Conservation (phyloP, 2,113 vertebrate genomes). For the Dicerorhinus sumatrensis region DNA sequence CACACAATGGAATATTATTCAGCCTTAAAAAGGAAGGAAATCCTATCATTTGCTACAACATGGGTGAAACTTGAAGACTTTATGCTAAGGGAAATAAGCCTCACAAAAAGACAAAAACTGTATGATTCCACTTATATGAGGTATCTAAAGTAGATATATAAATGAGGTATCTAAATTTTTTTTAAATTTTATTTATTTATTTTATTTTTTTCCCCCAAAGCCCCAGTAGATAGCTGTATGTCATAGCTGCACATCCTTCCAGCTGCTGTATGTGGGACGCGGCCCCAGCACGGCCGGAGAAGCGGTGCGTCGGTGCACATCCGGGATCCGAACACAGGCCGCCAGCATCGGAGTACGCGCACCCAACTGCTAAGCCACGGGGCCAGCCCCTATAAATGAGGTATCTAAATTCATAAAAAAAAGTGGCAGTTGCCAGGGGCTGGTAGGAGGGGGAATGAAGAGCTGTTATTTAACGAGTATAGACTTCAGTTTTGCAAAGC, state of each 20-base stretch:
- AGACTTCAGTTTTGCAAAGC: background rate
- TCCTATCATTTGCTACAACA: background rate
- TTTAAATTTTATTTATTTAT: too few relatives aligned
- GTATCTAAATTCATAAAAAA: background rate
- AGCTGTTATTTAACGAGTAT: background rate
- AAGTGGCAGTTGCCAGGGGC: background rate
- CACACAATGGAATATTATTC: background rate
- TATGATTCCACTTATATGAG: background rate
- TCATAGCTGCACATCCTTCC: too few relatives aligned
- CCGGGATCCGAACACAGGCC: too few relatives aligned
- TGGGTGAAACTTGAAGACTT: background rate
- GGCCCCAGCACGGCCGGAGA: too few relatives aligned
- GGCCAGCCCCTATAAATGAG: too few relatives aligned
- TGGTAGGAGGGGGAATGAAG: background rate
- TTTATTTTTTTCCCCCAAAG: too few relatives aligned
- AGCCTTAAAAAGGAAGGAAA: background rate
- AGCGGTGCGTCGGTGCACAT: too few relatives aligned
- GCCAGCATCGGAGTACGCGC: too few relatives aligned
- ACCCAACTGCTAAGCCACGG: too few relatives aligned
- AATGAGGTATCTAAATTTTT: background rate
- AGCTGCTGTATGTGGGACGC: too few relatives aligned
- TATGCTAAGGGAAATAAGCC: background rate
- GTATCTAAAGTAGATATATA: background rate
- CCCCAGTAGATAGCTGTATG: too few relatives aligned
- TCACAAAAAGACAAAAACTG: background rate